Conservation (phyloP, 1,140 invertebrate species). For the Drosophila bifasciata region DNA sequence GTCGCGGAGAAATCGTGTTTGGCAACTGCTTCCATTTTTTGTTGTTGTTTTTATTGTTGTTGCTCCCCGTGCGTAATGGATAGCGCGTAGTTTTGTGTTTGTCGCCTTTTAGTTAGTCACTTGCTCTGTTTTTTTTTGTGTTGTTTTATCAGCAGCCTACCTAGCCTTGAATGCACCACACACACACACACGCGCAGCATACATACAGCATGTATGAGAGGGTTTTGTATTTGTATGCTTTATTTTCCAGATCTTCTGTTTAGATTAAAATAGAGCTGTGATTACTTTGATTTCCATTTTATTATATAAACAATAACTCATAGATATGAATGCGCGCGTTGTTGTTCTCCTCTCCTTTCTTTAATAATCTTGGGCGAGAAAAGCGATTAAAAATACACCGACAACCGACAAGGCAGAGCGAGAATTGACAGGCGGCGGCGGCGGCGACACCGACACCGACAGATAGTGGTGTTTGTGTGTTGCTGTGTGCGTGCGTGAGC, state of each 20-base stretch:
- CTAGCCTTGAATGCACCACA: conserved; percentile 50
- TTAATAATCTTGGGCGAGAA: conserved; percentile 53
- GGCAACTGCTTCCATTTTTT: conserved; percentile 97
- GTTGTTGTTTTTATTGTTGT: conserved; percentile 27
- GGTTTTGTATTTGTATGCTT: too few relatives aligned
- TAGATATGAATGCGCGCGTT: conserved; percentile 50
- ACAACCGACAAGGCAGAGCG: conserved; percentile 62
- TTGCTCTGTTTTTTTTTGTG: conserved; percentile 47
- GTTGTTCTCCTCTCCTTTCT: conserved; percentile 45
- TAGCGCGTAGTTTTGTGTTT: conserved; percentile 27
- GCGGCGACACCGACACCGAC: conserved; percentile 50
- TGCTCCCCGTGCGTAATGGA: conserved; percentile 24
- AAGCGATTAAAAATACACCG: conserved; percentile 79
- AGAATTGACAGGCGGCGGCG: conserved; percentile 64
- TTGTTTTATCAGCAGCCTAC: conserved; percentile 39
- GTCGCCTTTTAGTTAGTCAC: conserved; percentile 36
- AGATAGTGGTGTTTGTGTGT: conserved; percentile 39
- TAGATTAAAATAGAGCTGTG: conserved; percentile 27
- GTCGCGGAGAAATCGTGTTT: conserved; percentile 99
- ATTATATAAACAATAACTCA: conserved; percentile 78
- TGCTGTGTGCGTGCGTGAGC: conserved; percentile 34
- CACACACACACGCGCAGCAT: conserved; percentile 37
- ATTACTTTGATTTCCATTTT: conserved; percentile 33
- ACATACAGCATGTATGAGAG: conserved; percentile 36
- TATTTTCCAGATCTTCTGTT: conserved; percentile 9